Evolutionary conservation across 1,140 invertebrate species (phyloP).

Genomic region (Penaeus vannamei): DNA sequence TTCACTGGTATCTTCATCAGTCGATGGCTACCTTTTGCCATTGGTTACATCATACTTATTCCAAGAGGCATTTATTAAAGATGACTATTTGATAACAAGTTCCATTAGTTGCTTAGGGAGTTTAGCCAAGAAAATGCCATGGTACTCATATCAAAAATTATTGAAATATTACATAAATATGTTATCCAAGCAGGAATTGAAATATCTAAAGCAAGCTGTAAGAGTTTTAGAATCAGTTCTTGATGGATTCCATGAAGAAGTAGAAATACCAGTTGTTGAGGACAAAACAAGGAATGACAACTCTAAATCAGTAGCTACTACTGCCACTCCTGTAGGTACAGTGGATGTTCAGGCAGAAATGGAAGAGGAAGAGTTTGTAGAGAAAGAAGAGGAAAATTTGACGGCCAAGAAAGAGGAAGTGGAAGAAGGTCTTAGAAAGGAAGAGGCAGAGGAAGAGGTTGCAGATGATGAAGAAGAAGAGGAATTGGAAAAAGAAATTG

Average conservation of each 20-base stretch:
- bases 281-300: constrained; percentile 71
- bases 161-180: constrained; percentile 83
- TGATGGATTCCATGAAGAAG: constrained; percentile 92
- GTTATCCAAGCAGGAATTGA: constrained; percentile 79
- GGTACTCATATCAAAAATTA: constrained; percentile 88
- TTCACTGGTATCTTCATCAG: constrained; percentile 78
- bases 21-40: constrained; percentile 89
- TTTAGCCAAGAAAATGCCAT: constrained; percentile 84
- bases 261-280: constrained; percentile 50
- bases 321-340: neutral
- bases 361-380: neutral
- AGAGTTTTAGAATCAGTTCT: constrained; percentile 87
- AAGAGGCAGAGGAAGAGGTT: constrained; percentile 3
- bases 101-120: constrained; percentile 75
- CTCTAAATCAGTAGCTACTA: neutral
- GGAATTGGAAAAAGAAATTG: constrained; percentile 64
- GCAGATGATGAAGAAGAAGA: constrained; percentile 2
- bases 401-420: too few species aligned
- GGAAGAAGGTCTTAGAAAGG: neutral
- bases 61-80: constrained; percentile 81
- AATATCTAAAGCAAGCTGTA: constrained; percentile 87
- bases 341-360: neutral
- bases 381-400: neutral
- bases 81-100: constrained; percentile 80
- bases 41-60: constrained; percentile 85